Evolutionary conservation across 2,113 vertebrate species (phyloP), one percentile per base, ranked within the genome.

Genomic region (Calidris pugnax): DNA sequence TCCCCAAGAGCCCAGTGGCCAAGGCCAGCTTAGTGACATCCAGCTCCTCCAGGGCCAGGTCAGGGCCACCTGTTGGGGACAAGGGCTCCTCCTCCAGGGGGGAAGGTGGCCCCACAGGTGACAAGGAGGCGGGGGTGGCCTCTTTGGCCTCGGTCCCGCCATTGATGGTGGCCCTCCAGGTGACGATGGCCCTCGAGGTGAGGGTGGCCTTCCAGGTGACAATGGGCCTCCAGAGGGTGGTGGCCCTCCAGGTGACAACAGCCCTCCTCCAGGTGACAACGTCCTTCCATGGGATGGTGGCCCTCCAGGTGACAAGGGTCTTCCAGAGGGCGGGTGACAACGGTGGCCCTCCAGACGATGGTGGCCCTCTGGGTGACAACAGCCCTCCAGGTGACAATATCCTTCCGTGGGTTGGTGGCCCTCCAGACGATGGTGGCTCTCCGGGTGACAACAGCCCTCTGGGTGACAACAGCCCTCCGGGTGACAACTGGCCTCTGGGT

Each of bases 91-190:
- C 20, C 20, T 22, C 35, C 35, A 75, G 79, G 72, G 97, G 95
- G 33, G 84, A 66, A 97, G 98, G 85, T 98, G 98, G 82, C 98
- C 98, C 33, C 98, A 98, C 24, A 97, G 98, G 74, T 98, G 97
- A 7, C 98, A 98, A 8, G 98, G 96, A 47, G 99, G 93, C 98
- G 98, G 32, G 97, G 97, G 96, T 99, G 99, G 90, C 99, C 99
- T 69, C 99, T 98, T 5, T 99, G 97, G 87, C 99, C 99, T 95
- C 99, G 99, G 83, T 99, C 99, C 97, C 96, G 99, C 98, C 43
- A 10, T 39, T 10, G 37, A 39, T 12, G 30, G 18, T 16, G 21
- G 22, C 28, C 53, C 28, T 55, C 24, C 23, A 10, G 10, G 59
- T 62, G 59, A 27, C 53, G 4, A 32, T 2, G n/a, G 17, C 45